Evolutionary conservation across 1,140 invertebrate species (phyloP).

Genomic region (Formica exsecta): DNA sequence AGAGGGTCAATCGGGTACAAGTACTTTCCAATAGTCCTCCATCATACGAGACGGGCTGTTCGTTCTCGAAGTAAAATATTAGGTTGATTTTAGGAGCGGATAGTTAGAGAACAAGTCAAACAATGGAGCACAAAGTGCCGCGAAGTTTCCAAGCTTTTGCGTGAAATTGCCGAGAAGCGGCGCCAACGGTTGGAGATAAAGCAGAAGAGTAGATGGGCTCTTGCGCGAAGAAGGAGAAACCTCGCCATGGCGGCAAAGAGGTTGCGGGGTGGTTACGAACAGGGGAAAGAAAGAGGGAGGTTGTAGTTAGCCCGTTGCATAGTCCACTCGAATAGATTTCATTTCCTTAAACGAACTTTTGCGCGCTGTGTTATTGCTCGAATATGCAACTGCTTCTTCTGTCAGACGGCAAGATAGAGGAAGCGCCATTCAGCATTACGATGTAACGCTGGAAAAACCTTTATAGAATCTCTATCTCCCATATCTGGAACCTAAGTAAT

Average conservation of each 20-base stretch:
- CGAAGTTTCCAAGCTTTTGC: constrained; percentile 61
- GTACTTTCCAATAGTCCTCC: constrained; percentile 70
- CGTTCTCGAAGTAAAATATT: constrained; percentile 79
- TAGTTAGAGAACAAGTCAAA: constrained; percentile 81
- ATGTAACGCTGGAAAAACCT: constrained; percentile 21
- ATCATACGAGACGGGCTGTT: constrained; percentile 48
- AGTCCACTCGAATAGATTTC: constrained; percentile 76
- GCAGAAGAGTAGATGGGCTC: constrained; percentile 31
- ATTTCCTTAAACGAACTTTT: constrained; percentile 67
- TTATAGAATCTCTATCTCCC: constrained; percentile 58
- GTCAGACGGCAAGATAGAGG: constrained; percentile 15
- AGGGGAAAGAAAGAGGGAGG: not conserved
- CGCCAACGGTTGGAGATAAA: constrained; percentile 18
- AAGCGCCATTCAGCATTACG: constrained; percentile 37
- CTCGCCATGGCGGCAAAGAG: not conserved
- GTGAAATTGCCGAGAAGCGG: constrained; percentile 40
- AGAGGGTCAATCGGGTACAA: constrained; percentile 53
- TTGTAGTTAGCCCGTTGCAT: constrained; percentile 40
- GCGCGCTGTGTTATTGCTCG: constrained; percentile 64
- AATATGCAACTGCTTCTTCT: constrained; percentile 55
- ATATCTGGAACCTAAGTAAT: constrained; percentile 75
- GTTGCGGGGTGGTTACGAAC: constrained; percentile 36
- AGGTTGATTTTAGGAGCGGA: constrained; percentile 71
- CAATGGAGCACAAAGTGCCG: constrained; percentile 74
- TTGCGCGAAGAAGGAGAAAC: constrained; percentile 30